phyloP scores from a whole-genome alignment of 2,888 invertebrate genomes.

The Gortyna flavago region DNA sequence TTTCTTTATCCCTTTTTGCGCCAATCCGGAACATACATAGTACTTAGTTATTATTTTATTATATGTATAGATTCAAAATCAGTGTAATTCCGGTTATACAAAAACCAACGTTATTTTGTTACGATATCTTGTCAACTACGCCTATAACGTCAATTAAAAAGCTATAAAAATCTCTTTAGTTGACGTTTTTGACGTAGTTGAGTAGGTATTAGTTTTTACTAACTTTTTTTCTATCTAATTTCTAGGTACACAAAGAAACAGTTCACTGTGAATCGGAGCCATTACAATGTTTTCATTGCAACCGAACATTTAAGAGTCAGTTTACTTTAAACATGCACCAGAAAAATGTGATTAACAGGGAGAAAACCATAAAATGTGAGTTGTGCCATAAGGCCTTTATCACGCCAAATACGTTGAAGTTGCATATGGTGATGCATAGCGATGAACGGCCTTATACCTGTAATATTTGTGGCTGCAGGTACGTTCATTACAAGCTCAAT shows the following conservation, averaged over 20 bases:
- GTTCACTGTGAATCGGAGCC: slow-evolving; percentile 62
- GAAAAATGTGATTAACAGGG: slow-evolving; percentile 44
- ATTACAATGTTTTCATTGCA: slow-evolving; percentile 75
- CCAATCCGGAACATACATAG: no score
- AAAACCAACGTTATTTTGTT: no score
- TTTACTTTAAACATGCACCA: slow-evolving; percentile 68
- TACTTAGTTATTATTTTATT: no score
- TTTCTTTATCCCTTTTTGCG: no score
- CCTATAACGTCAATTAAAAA: no score
- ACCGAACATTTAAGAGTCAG: slow-evolving; percentile 72
- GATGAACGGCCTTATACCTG: slow-evolving; percentile 73
- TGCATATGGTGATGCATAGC: slow-evolving; percentile 76
- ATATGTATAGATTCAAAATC: no score
- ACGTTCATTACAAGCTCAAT: background rate
- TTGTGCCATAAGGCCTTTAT: slow-evolving; percentile 73
- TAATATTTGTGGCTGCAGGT: slow-evolving; percentile 70
- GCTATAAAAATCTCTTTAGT: background rate
- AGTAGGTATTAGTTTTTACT: background rate
- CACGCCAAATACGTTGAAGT: slow-evolving; percentile 60
- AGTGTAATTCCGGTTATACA: background rate
- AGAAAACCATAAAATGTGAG: slow-evolving; percentile 71
- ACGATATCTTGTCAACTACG: no score
- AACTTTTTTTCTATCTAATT: slow-evolving; percentile 11
- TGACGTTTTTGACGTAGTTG: background rate
- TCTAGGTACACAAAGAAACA: slow-evolving; percentile 64